phyloP scores from a whole-genome alignment of 2,888 invertebrate genomes.

The Ceraclea dissimilis region DNA sequence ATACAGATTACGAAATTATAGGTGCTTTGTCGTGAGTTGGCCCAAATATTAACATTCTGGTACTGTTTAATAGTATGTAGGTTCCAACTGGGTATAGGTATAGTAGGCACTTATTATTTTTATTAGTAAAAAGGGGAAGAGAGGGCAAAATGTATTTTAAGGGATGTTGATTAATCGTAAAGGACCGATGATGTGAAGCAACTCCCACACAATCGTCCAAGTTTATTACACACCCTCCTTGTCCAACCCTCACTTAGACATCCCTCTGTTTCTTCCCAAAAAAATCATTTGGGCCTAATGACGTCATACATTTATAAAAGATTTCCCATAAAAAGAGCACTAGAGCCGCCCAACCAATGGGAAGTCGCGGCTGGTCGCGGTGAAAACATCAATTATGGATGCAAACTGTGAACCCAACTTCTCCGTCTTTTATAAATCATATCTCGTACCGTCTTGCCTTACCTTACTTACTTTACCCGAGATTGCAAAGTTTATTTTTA shows the following conservation, averaged over 20 bases:
- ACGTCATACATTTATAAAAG: conserved; percentile 18
- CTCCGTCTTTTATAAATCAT: conserved; percentile 5
- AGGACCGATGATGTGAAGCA: background rate
- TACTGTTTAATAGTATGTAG: no score
- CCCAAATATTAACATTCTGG: no score
- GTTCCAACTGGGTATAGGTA: no score
- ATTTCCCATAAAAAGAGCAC: conserved; percentile 12
- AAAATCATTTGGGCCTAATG: conserved; percentile 13
- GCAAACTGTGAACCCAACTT: conserved; percentile 4
- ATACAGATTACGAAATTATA: no score
- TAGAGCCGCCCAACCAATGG: conserved; percentile 12
- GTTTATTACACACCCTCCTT: conserved; percentile 2
- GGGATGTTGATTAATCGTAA: background rate
- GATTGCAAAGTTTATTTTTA: no score
- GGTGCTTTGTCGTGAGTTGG: no score
- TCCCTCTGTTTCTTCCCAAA: background rate
- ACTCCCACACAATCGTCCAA: background rate
- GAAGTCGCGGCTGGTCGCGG: conserved; percentile 3
- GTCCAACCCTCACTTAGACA: background rate
- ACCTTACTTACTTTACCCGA: no score
- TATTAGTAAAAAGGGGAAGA: no score
- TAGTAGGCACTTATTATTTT: no score
- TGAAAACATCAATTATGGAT: conserved; percentile 18
- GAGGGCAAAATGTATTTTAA: no score
- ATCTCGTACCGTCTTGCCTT: no score